Conservation (phyloP, 2,888 invertebrate genomes). For the Cataglyphis altisquamis region DNA sequence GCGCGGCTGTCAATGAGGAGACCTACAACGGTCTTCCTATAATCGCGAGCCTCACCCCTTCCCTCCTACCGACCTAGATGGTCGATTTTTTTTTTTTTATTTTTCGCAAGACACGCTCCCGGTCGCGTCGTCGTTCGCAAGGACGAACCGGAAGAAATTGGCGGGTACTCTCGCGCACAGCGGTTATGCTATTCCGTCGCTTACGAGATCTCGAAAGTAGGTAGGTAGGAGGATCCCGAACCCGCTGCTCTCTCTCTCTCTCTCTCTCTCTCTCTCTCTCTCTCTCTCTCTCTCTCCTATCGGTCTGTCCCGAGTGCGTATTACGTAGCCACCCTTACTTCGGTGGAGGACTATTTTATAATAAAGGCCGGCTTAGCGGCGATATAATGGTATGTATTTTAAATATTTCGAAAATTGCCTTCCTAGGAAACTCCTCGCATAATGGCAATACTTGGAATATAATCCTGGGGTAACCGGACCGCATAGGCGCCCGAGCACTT, state of each 20-base stretch:
- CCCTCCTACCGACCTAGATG: neutral
- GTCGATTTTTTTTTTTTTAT: constrained; percentile 38
- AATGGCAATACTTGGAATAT: constrained; percentile 85
- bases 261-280: neutral
- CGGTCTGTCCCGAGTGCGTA: constrained; percentile 25
- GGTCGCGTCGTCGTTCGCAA: constrained; percentile 44
- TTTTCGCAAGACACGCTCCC: constrained; percentile 35
- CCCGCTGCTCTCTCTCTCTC: neutral
- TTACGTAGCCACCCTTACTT: constrained; percentile 63
- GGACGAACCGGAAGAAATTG: constrained; percentile 72
- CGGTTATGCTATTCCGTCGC: constrained; percentile 23
- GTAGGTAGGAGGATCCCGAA: constrained; percentile 16
- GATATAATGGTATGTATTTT: constrained; percentile 84
- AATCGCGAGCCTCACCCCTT: constrained; percentile 14
- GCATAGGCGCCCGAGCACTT: constrained; percentile 78
- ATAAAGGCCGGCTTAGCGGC: constrained; percentile 73
- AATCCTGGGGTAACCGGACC: constrained; percentile 80
- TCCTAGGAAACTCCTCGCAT: constrained; percentile 83
- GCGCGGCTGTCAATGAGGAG: neutral
- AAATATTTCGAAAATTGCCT: constrained; percentile 86
- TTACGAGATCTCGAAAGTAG: constrained; percentile 59
- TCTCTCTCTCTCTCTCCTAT: neutral
- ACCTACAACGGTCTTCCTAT: neutral
- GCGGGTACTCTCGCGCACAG: constrained; percentile 55
- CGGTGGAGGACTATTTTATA: constrained; percentile 75